Conservation (phyloP, 53 echinoderm and acorn worm genomes). For the Stichopus horrens region DNA sequence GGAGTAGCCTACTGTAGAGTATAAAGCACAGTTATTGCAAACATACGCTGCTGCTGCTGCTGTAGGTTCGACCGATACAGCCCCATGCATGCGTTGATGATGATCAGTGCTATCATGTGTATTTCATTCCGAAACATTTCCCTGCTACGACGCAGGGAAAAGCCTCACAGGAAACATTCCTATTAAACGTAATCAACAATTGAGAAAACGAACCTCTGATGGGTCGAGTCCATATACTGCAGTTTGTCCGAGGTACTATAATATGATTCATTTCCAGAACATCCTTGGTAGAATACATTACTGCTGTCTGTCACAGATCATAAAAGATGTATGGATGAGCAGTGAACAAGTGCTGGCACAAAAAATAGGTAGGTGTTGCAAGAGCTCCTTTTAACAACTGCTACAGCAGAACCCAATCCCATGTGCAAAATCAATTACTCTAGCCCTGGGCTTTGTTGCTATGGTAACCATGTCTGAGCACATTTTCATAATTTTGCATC, state of each 20-base stretch:
- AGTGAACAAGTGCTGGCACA: neutral
- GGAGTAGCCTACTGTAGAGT: too few relatives aligned
- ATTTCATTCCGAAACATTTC: too few relatives aligned
- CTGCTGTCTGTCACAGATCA: slow-evolving; percentile 25
- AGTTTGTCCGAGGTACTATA: slow-evolving; percentile 25
- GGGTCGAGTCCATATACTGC: slow-evolving; percentile 36
- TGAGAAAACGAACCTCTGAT: slow-evolving; percentile 13
- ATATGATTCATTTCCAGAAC: slow-evolving; percentile 35
- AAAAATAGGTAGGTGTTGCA: slow-evolving; percentile 21
- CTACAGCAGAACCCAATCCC: slow-evolving; percentile 41
- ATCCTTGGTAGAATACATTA: slow-evolving; percentile 42
- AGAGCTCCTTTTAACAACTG: slow-evolving; percentile 33
- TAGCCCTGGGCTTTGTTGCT: slow-evolving; percentile 35
- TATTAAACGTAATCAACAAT: neutral
- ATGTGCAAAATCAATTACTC: slow-evolving; percentile 52
- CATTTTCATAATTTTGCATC: slow-evolving; percentile 48
- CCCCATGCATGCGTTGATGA: too few relatives aligned
- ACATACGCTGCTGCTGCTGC: too few relatives aligned
- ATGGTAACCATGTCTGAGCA: slow-evolving; percentile 48
- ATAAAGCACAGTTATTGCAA: too few relatives aligned
- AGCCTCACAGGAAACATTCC: neutral
- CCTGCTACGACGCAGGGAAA: neutral
- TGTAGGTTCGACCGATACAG: too few relatives aligned
- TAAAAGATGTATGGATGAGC: slow-evolving; percentile 16
- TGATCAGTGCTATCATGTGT: too few relatives aligned